Conservation (phyloP, 1,140 invertebrate genomes). For the Maniola jurtina region DNA sequence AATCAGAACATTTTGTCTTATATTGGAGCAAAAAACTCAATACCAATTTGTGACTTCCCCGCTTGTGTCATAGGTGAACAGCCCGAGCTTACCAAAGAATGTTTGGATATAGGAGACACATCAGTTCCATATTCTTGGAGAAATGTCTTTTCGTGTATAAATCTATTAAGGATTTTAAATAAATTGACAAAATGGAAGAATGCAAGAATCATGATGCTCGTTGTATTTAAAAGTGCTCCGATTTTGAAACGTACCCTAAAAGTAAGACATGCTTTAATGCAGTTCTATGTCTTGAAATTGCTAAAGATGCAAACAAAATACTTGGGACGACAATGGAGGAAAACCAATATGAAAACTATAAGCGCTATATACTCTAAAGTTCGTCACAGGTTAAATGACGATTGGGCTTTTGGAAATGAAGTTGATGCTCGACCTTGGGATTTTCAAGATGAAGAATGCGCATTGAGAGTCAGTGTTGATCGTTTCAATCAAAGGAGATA, state of each 20-base stretch:
- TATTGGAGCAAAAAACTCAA: slow-evolving; percentile 96
- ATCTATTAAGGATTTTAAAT: slow-evolving; percentile 97
- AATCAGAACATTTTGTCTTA: slow-evolving; percentile 99
- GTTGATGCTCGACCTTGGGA: slow-evolving; percentile 98
- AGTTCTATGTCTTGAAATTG: slow-evolving; percentile 98
- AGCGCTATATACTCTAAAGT: slow-evolving; percentile 99
- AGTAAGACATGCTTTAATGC: slow-evolving; percentile 97
- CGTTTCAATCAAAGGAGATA: slow-evolving; percentile 97
- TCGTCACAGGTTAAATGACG: slow-evolving; percentile 96
- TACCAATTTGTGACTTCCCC: slow-evolving; percentile 97
- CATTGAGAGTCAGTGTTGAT: slow-evolving; percentile 94
- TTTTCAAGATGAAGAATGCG: slow-evolving; percentile 98
- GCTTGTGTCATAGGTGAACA: slow-evolving; percentile 97
- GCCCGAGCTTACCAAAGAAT: slow-evolving; percentile 95
- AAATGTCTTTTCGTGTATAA: slow-evolving; percentile 99
- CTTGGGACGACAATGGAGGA: slow-evolving; percentile 98
- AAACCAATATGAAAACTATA: slow-evolving; percentile 99
- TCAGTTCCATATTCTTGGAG: slow-evolving; percentile 94
- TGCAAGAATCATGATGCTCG: slow-evolving; percentile 99
- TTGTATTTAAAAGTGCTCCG: slow-evolving; percentile 99
- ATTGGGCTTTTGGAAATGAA: slow-evolving; percentile 99
- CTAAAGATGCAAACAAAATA: slow-evolving; percentile 99
- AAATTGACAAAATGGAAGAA: slow-evolving; percentile 99
- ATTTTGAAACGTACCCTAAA: slow-evolving; percentile 98
- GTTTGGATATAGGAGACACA: slow-evolving; percentile 93